Evolutionary conservation across 2,888 invertebrate genomes (phyloP), one percentile per base, ranked within the genome.

Genomic region (Heteropelma amictum): DNA sequence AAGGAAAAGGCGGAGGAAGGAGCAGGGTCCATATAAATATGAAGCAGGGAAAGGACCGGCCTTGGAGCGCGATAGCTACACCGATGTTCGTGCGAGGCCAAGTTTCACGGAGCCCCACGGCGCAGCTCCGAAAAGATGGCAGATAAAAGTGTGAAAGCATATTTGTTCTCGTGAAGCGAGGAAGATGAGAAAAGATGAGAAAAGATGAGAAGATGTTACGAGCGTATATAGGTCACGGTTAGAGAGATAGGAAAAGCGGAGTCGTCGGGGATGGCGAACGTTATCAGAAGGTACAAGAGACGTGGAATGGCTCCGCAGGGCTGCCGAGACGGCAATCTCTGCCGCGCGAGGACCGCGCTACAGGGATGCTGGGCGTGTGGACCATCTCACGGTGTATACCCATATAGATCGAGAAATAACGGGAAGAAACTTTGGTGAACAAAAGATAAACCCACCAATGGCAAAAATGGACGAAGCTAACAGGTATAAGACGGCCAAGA

Each of bases 231-330:
- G 26, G n/a, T 42, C 12, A 12, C 23, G 7, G 60, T 12, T 17
- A 23, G 26, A 28, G 40, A 58, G 38, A 19, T 28, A 14, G 26
- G 6, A 17, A 17, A 8, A 7, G 2, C 23, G 17, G 38, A 14
- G 28, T 28, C 17, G n/a, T 21, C 17, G 33, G 35, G 51, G 12
- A 35, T n/a, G n/a, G n/a, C 5, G 33, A 51, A 56, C 12, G 58
- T 64, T 73, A 73, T 69, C 73, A 61, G 67, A n/a, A n/a, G 14
- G 30, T 38, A 35, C 53, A 26, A 28, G 45, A 58, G 56, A 64
- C 30, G 51, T 10, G 63, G 12, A 58, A 47, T 54, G 58, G 64
- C 58, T 64, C 51, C 51, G 53, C n/a, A n/a, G 53, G 63, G 69
- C 51, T 26, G 51, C 64, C 51, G 64, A 64, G 51, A 21, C 51